Percentiles rank a stretch among this genome's conserved stretches.
Evolutionary conservation across 2,113 vertebrate species (phyloP).

Genomic region (Melanotaenia duboulayi): DNA sequence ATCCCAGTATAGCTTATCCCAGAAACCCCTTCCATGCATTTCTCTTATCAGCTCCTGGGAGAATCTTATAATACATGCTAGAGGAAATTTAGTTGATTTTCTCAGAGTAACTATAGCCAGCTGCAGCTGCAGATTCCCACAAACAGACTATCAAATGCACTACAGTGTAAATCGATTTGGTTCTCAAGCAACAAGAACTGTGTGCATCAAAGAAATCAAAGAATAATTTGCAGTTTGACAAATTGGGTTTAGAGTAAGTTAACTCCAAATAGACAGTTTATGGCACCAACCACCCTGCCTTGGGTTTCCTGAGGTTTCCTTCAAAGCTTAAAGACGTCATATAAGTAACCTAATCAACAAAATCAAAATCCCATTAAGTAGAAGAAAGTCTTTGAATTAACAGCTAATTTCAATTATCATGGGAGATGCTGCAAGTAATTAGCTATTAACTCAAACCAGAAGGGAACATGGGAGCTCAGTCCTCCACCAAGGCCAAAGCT

Average conservation of each 20-base stretch:
- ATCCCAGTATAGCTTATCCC: too few species aligned
- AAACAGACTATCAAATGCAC: not conserved
- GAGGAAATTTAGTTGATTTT: not conserved
- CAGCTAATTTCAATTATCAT: not conserved
- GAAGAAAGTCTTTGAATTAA: not conserved
- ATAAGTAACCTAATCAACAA: not conserved
- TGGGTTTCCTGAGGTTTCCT: not conserved
- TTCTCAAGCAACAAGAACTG: not conserved
- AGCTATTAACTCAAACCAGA: constrained; percentile 2
- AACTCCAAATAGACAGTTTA: not conserved
- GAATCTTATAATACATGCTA: not conserved
- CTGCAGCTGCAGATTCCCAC: not conserved
- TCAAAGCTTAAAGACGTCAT: not conserved
- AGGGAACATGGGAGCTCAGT: too few species aligned
- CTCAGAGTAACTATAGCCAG: not conserved
- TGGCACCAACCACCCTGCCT: not conserved
- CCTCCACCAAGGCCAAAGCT: too few species aligned
- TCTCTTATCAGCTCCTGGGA: constrained; percentile 3
- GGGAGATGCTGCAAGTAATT: not conserved
- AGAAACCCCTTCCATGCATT: not conserved
- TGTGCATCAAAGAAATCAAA: constrained; percentile 7
- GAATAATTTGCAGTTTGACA: not conserved
- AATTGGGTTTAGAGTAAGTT: constrained; percentile 3
- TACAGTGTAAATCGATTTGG: not conserved
- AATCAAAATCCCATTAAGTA: not conserved